Percentiles rank a stretch among this genome's conserved stretches.
Conservation (phyloP, 2,797 vertebrate genomes). For the Bucorvus abyssinicus region DNA sequence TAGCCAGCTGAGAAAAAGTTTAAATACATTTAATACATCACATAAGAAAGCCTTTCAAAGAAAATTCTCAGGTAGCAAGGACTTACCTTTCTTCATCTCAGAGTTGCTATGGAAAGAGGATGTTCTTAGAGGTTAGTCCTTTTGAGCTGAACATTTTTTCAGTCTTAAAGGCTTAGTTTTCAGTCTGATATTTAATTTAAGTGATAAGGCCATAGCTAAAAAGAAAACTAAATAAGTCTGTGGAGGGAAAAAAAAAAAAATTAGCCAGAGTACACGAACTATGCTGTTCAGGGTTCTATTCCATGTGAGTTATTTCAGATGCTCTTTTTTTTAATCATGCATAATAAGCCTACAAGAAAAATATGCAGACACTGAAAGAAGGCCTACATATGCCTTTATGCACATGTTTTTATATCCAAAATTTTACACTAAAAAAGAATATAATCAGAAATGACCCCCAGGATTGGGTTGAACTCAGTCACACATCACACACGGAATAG, state of each 20-base stretch:
- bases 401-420: not conserved
- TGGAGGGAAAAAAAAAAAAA: not conserved
- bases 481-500: not conserved
- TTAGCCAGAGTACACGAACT: not conserved
- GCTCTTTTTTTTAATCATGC: not conserved
- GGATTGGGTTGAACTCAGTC: not conserved
- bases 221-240: not conserved
- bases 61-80: not conserved
- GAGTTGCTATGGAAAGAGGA: not conserved
- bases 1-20: not conserved
- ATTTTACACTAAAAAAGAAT: not conserved
- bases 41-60: not conserved
- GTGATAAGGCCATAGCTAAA: not conserved
- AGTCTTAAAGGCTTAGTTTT: not conserved
- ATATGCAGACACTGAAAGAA: not conserved
- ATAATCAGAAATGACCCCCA: not conserved
- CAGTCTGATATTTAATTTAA: not conserved
- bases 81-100: not conserved
- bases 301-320: not conserved
- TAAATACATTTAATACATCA: not conserved
- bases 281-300: not conserved
- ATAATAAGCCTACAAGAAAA: not conserved
- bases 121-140: not conserved
- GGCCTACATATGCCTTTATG: not conserved
- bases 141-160: not conserved